Evolutionary conservation across 37 sponge, comb jelly and placozoan species (phyloP).

Genomic region (Aplysina aerophoba): DNA sequence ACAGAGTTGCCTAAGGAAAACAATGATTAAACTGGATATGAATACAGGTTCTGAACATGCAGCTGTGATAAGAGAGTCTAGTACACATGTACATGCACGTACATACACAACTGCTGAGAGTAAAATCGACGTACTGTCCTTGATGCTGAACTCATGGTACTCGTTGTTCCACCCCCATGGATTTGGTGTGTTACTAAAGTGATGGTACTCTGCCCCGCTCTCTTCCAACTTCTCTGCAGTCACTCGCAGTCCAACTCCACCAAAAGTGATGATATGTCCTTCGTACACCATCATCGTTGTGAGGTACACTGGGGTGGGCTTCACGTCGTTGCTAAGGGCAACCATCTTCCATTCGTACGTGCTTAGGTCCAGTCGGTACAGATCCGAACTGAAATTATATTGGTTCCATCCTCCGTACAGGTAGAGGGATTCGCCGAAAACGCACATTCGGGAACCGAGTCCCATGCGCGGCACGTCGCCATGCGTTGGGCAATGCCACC

Average conservation of each 20-base stretch:
- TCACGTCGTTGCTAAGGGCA: neutral
- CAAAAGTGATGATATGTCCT: constrained; percentile 52
- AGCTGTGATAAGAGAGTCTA: too few relatives aligned
- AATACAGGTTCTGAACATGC: too few relatives aligned
- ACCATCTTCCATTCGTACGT: constrained; percentile 54
- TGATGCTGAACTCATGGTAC: constrained; percentile 71
- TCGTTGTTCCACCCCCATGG: constrained; percentile 71
- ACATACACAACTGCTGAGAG: too few relatives aligned
- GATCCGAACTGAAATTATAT: constrained; percentile 44
- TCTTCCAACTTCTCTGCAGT: constrained; percentile 41
- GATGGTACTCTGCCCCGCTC: constrained; percentile 37
- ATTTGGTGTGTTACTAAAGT: neutral
- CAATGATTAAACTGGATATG: too few relatives aligned
- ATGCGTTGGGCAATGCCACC: constrained; percentile 40
- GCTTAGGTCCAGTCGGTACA: constrained; percentile 35
- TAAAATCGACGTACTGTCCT: constrained; percentile 43
- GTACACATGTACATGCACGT: too few relatives aligned
- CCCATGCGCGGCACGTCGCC: constrained; percentile 57
- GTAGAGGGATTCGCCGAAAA: constrained; percentile 12
- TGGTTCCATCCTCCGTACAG: constrained; percentile 69
- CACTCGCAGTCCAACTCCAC: constrained; percentile 46
- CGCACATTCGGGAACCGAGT: constrained; percentile 38
- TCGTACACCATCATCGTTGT: constrained; percentile 42
- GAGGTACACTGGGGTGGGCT: constrained; percentile 57
- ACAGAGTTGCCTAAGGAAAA: neutral